phyloP scores from a whole-genome alignment of 2,113 vertebrate species.

The Pomatostomus ruficeps region DNA sequence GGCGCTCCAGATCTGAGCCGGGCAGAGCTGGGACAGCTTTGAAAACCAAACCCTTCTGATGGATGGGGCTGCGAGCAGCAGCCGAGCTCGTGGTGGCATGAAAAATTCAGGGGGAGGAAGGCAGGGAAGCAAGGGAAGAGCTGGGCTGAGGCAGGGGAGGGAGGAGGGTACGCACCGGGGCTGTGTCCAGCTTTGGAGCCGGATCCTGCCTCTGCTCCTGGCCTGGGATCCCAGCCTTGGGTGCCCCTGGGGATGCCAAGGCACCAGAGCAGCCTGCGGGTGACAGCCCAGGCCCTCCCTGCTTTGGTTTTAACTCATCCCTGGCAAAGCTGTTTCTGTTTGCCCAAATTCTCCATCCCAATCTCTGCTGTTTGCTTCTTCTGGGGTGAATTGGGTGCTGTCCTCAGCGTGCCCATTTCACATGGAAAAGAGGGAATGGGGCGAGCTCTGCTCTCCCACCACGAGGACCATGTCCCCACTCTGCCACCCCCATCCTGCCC shows the following conservation, averaged over 20 bases:
- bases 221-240: neutral
- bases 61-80: neutral
- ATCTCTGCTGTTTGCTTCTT: accelerated
- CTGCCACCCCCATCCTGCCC: neutral
- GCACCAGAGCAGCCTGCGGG: neutral
- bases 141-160: neutral
- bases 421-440: neutral
- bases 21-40: neutral
- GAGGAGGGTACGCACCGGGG: neutral
- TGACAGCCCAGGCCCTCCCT: neutral
- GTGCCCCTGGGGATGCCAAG: neutral
- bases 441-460: neutral
- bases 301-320: neutral
- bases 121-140: neutral
- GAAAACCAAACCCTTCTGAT: neutral
- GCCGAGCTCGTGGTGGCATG: neutral
- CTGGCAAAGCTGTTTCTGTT: neutral
- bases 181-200: accelerated
- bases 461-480: neutral
- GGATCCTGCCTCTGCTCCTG: neutral
- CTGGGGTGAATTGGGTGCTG: neutral
- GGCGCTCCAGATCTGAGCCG: accelerated
- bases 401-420: neutral
- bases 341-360: neutral
- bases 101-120: neutral